Base-by-base conservation (phyloP, 1,140 invertebrate genomes). In the Lepeophtheirus salmonis region DNA sequence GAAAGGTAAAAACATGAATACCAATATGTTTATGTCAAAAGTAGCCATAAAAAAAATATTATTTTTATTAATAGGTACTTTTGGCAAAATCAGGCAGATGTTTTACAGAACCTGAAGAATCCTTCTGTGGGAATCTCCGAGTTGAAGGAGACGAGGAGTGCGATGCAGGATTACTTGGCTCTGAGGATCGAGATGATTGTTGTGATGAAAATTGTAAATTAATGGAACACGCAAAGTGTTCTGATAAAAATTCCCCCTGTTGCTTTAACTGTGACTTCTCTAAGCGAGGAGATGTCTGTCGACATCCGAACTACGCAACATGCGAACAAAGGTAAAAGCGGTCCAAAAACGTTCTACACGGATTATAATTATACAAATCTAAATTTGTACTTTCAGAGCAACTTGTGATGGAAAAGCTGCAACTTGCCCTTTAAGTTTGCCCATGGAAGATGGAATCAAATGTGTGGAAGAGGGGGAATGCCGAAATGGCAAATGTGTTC, bases 101-200 rank as follows among this genome's bases (percentile, higher is more conserved):
- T 70, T 97, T 97, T 69, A 89, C 84, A 0, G 87, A 91, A 72
- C 88, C 88, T 0, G 86, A 90, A 71, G 87, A 90, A 74, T 89
- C 86, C 24, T 92, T 92, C 71, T 95, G 89, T 69, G 89, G 89
- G 14, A 95, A 95, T 74, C 74, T 89, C 51, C 76, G 88, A 17
- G 89, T 94, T 0, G 89, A 94, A 72, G 86, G 86, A 16, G 87
- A 89, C 64, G 89, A 95, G 71, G 86, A 95, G 73, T 94, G 89
- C 69, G 89, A 94, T 70, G 89, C 86, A 17, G 89, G 89, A 3
- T 73, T 91, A 14, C 73, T 90, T 4, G 88, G 87, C 24, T 88
- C 86, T 0, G 86, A 91, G 71, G 86, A 90, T 67, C 87, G 86
- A 67, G 89, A 92, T 68, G 77, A 79, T 17, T 94, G 89, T 69